phyloP scores from a whole-genome alignment of 2,113 vertebrate species.

The Epinephelus lanceolatus region DNA sequence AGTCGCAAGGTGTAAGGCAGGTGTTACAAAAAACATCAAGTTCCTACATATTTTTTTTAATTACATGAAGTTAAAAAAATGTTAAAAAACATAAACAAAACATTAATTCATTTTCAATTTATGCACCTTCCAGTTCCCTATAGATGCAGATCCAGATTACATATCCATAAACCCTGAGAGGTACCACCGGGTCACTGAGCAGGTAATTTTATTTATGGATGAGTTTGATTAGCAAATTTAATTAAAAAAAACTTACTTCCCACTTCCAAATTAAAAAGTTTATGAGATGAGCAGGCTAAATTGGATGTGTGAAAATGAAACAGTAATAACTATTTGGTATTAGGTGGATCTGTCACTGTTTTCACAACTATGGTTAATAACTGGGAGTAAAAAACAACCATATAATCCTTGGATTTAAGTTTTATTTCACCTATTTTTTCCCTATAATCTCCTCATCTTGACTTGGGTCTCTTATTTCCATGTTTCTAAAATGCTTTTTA shows the following conservation, averaged over 20 bases:
- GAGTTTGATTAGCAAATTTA: background rate
- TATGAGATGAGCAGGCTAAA: background rate
- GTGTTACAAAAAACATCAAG: constrained; percentile 2
- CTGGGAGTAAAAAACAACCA: no score
- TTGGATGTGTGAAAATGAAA: background rate
- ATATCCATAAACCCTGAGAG: background rate
- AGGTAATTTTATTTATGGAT: background rate
- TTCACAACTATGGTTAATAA: background rate
- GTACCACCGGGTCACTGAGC: background rate
- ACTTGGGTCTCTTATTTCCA: no score
- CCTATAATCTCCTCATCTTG: no score
- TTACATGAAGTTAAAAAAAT: background rate
- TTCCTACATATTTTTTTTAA: background rate
- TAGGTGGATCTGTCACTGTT: background rate
- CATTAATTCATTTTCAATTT: background rate
- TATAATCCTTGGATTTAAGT: no score
- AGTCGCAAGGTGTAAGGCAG: background rate
- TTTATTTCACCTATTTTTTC: no score
- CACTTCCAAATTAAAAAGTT: background rate
- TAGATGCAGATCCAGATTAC: background rate
- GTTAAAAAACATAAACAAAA: background rate
- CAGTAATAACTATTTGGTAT: background rate
- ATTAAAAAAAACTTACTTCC: background rate
- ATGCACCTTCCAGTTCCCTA: background rate
- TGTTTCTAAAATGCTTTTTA: no score